Conservation (phyloP, 2,113 vertebrate species). For the Cochlearius cochlearius region DNA sequence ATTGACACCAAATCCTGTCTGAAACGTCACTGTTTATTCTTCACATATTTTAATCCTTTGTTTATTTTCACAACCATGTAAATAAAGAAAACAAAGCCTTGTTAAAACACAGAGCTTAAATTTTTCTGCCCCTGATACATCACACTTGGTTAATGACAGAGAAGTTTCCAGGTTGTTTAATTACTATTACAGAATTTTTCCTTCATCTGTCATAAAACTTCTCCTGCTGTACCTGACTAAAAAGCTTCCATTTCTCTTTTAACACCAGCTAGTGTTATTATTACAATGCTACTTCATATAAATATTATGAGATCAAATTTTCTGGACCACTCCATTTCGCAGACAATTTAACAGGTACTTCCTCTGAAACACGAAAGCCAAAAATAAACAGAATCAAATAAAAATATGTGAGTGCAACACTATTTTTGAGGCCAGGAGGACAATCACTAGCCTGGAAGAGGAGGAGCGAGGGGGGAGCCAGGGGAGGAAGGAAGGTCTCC, state of each 20-base stretch:
- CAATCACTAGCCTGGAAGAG: not conserved
- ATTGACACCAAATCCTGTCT: constrained; percentile 21
- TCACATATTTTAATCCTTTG: constrained; percentile 28
- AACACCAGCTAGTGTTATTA: not conserved
- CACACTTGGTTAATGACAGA: not conserved
- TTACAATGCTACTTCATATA: not conserved
- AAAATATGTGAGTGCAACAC: not conserved
- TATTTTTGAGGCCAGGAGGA: not conserved
- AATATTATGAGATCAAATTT: constrained; percentile 39
- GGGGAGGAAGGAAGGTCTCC: not conserved
- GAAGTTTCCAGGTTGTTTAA: not conserved
- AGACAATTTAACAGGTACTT: not conserved
- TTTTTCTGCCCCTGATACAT: not conserved
- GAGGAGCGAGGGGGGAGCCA: not conserved
- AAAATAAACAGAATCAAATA: not conserved
- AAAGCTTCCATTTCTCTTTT: not conserved
- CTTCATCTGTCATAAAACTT: not conserved
- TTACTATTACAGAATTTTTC: not conserved
- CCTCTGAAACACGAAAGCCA: not conserved
- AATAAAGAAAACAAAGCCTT: constrained; percentile 26
- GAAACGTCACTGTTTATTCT: not conserved
- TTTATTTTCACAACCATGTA: constrained; percentile 34
- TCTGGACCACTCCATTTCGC: not conserved
- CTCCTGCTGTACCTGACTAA: not conserved
- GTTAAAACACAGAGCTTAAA: not conserved